These are phyloP conservation scores for Halictus rubicundus DNA, from an alignment of 1,140 invertebrate species.

Conservation along the genomic window DNA sequence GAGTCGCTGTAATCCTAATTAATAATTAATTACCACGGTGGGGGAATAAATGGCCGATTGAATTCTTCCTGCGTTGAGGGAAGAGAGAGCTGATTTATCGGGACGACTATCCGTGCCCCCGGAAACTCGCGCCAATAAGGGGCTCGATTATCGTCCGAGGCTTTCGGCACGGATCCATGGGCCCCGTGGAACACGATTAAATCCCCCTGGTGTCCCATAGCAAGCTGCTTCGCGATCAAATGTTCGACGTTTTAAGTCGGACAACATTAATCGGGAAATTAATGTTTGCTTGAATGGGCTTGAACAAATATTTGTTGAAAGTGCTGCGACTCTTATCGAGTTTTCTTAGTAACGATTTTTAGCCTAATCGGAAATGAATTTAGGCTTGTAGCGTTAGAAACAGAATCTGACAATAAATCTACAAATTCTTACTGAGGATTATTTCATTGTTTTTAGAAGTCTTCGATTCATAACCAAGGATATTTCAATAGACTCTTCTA, in stretches of 20 bases:
- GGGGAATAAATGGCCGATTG: slow-evolving; percentile 62
- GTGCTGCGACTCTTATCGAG: too few relatives aligned
- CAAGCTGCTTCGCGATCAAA: neutral
- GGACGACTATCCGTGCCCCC: slow-evolving; percentile 38
- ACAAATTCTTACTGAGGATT: too few relatives aligned
- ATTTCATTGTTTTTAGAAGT: too few relatives aligned
- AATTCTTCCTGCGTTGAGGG: slow-evolving; percentile 61
- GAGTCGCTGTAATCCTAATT: slow-evolving; percentile 64
- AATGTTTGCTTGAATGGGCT: too few relatives aligned
- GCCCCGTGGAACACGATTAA: neutral
- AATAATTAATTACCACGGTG: slow-evolving; percentile 64
- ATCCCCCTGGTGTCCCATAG: neutral
- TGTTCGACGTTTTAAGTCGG: neutral
- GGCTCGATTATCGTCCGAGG: slow-evolving; percentile 12
- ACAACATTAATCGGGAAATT: too few relatives aligned
- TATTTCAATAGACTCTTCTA: too few relatives aligned
- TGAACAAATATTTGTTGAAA: too few relatives aligned
- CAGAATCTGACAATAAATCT: too few relatives aligned
- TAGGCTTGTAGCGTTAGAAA: too few relatives aligned
- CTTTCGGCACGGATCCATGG: neutral
- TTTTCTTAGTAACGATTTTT: too few relatives aligned
- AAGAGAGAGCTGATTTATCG: slow-evolving; percentile 51
- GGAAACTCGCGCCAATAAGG: slow-evolving; percentile 8
- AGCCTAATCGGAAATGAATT: too few relatives aligned
- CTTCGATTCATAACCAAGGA: too few relatives aligned